These are phyloP conservation scores for Mirza zaza DNA, from an alignment of 2,113 vertebrate species.

Conservation along the genomic window DNA sequence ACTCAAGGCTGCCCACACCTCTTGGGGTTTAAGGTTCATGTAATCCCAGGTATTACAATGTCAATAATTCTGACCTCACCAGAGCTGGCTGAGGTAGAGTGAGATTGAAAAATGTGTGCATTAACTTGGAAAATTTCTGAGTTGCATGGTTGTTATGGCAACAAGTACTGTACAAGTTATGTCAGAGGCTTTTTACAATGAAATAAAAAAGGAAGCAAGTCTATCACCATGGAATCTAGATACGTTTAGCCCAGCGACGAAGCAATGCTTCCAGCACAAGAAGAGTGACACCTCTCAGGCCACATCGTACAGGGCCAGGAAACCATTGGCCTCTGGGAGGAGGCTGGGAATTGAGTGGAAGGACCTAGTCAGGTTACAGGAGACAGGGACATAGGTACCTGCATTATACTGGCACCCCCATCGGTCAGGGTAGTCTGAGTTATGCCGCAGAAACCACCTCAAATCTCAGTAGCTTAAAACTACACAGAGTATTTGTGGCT, in stretches of 20 bases:
- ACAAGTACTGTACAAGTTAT: neutral
- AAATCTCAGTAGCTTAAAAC: neutral
- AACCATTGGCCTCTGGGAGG: neutral
- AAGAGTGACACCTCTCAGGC: neutral
- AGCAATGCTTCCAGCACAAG: neutral
- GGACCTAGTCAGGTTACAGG: neutral
- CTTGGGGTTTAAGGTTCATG: neutral
- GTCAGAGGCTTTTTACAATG: constrained; percentile 4
- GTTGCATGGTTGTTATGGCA: constrained; percentile 44
- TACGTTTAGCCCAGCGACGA: neutral
- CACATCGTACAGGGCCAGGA: neutral
- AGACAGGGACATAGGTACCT: neutral
- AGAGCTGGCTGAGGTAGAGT: neutral
- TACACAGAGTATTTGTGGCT: neutral
- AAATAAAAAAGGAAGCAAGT: constrained; percentile 1
- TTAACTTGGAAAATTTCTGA: constrained; percentile 9
- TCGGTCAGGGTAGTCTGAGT: neutral
- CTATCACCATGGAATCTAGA: neutral
- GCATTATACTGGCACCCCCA: neutral
- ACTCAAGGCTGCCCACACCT: neutral
- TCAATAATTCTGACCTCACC: constrained; percentile 3
- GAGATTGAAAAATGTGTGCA: neutral
- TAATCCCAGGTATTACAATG: constrained; percentile 21
- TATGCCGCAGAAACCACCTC: neutral
- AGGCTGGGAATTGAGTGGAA: neutral